Base-by-base conservation (phyloP, 2,113 vertebrate genomes). In the Cryptomyrus ogoouensis region DNA sequence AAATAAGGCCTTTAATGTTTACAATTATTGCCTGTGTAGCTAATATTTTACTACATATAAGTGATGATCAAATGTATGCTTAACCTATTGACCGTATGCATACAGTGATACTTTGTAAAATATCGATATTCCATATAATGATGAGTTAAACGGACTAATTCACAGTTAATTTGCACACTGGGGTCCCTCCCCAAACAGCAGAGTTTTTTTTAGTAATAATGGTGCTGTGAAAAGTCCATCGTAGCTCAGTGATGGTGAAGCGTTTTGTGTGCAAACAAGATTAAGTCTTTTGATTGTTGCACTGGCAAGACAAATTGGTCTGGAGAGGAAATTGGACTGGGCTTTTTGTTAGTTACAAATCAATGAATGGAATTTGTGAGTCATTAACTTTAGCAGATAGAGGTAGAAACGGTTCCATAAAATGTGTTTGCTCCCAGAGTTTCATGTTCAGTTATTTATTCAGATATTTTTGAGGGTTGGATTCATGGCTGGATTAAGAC, bases 211-310 rank as follows among this genome's bases (percentile, higher is more conserved):
- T 85, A 9, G 44, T 21, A 49, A 46, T 85, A 24, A 44, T 47
- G 19, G 49, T 85, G 83, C 39, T 27, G 44, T 46, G 17, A 21
- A 13, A 17, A 44, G 27, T 31, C 66, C 1, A 74, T n/a, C 24
- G 56, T n/a, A n/a, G 74, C 35, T 42, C 31, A 2, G 35, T 19
- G 70, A 80, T 39, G 13, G n/a, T 31, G 62, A 70, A n/a, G 87
- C 8, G 17, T 56, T 66, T 58, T 88, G 87, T 42, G 53, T 66
- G 53, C 39, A 88, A 66, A 66, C 56, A 66, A 62, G 39, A 88
- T 88, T 88, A 66, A 52, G 50, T 66, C 49, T 27, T 88, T 88
- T 66, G 56, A 88, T 88, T 17, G 56, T 88, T 66, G 56, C 56
- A 46, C 35, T 19, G 52, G 27, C 50, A 87, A 87, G 85, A 56